These are phyloP conservation scores for Pogonus chalceus DNA, from an alignment of 1,140 invertebrate species.

Conservation along the genomic window DNA sequence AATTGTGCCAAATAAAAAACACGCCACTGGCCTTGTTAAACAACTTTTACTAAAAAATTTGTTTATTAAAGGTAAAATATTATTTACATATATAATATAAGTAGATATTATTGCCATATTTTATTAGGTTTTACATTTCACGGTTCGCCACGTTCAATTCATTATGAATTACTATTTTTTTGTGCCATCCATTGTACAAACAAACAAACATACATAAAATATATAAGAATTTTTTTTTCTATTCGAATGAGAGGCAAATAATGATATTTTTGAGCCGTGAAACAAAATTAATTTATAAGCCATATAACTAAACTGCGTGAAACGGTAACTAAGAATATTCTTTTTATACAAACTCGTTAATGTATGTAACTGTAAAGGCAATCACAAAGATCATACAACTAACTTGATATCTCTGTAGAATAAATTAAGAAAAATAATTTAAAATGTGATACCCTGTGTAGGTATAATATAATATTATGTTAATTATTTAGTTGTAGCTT, in stretches of 20 bases:
- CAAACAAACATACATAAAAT: background rate
- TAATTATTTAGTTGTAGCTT: slow-evolving; percentile 10
- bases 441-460: slow-evolving; percentile 7
- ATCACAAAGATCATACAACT: background rate
- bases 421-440: slow-evolving; percentile 6
- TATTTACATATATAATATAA: too few species aligned
- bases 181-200: slow-evolving; percentile 2
- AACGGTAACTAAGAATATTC: background rate
- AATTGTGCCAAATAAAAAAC: slow-evolving; percentile 1
- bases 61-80: background rate
- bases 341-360: slow-evolving; percentile 4
- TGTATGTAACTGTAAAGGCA: slow-evolving; percentile 3
- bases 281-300: background rate
- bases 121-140: background rate
- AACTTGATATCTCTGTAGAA: slow-evolving; percentile 4
- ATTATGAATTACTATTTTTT: background rate
- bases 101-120: slow-evolving; percentile 1
- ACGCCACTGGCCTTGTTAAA: slow-evolving; percentile 1
- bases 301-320: background rate
- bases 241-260: background rate
- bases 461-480: slow-evolving; percentile 1
- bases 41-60: slow-evolving; percentile 3
- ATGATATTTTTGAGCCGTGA: background rate
- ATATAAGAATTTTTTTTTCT: background rate
- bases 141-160: background rate